Base-by-base conservation (phyloP, 2,888 invertebrate species). In the Norana najaformis region DNA sequence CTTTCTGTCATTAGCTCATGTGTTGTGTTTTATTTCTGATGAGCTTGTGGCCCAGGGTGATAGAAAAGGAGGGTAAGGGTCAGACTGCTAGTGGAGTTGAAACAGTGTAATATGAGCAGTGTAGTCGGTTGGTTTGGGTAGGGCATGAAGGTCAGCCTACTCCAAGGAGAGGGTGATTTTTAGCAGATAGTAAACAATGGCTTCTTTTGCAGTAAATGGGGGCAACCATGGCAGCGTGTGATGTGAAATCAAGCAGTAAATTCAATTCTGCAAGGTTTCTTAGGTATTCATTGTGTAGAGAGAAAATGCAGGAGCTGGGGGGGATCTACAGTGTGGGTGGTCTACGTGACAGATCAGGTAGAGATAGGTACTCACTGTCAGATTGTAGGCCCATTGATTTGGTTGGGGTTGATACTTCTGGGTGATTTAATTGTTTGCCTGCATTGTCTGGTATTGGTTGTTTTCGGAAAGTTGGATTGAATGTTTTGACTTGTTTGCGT, bases 401-500 rank as follows among this genome's bases (percentile, higher is more conserved):
- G 69, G 69, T n/a, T 69, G 69, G 16, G 53, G 23, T 23, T 23
- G 53, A 30, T 53, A 3, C 23, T 30, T 69, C n/a, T 69, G 69
- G 69, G 11, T 47, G 23, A 23, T 47, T 47, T 20, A 20, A 47
- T 69, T 69, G 23, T 47, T 30, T 69, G n/a, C 30, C n/a, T 69
- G 30, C 69, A n/a, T 30, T 69, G 30, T 69, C 69, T 69, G n/a
- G 30, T 8, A n/a, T 69, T 69, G 69, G 69, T 69, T 69, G 30
- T 8, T n/a, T 69, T 69, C 11, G n/a, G 30, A 69, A 69, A 69
- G 69, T n/a, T 69, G 30, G n/a, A 69, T 69, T 69, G 30, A 69
- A 69, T 69, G 69, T 69, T 69, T 69, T 69, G 69, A 69, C n/a
- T 69, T n/a, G 69, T 69, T 69, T 69, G 69, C n/a, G n/a, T 69